phyloP scores from a whole-genome alignment of 1,140 invertebrate genomes.

The Agraylea sexmaculata region DNA sequence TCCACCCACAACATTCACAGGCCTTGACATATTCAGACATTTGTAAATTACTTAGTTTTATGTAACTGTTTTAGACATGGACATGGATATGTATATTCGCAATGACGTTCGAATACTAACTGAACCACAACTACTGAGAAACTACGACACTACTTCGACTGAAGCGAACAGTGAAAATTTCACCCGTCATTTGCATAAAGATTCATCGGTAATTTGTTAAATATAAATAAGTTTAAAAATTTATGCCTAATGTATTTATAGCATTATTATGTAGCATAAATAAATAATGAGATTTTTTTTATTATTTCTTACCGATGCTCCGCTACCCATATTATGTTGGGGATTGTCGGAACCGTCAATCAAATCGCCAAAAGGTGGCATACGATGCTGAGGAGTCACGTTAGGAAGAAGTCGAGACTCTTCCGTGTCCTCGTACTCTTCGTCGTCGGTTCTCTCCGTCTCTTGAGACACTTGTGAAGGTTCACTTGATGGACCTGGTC shows the following conservation, averaged over 20 bases:
- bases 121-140: too few relatives aligned
- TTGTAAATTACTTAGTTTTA: too few relatives aligned
- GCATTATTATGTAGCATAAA: constrained; percentile 2
- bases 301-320: constrained; percentile 29
- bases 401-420: constrained; percentile 32
- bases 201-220: too few relatives aligned
- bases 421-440: constrained; percentile 29
- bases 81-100: not conserved
- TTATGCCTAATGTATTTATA: too few relatives aligned
- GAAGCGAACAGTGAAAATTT: too few relatives aligned
- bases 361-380: constrained; percentile 38
- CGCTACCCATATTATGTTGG: constrained; percentile 22
- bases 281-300: not conserved
- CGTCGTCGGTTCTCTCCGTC: constrained; percentile 25
- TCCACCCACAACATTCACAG: constrained; percentile 41
- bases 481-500: constrained; percentile 22
- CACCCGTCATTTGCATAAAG: too few relatives aligned
- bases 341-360: constrained; percentile 27
- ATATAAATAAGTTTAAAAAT: too few relatives aligned
- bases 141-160: too few relatives aligned
- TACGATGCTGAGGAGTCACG: constrained; percentile 23
- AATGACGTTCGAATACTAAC: not conserved
- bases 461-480: constrained; percentile 27
- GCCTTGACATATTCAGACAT: constrained; percentile 27
- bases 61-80: not conserved